Base-by-base conservation (phyloP, 2,888 invertebrate species). In the Pinctada fucata region DNA sequence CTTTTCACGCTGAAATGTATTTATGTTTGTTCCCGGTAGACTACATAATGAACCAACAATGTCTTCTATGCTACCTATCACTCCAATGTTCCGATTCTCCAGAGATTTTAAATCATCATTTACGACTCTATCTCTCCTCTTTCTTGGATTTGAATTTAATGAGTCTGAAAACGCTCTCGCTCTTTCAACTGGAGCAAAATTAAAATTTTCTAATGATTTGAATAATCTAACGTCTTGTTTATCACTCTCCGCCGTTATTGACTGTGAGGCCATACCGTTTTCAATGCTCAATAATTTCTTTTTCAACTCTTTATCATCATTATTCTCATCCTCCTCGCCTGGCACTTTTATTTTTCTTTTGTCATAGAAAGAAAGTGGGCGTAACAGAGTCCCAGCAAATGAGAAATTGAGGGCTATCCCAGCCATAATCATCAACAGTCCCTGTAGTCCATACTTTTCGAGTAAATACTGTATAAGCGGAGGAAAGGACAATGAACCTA, bases 381-480 rank as follows among this genome's bases (percentile, higher is more conserved):
- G 70, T 75, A 82, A 76, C 3, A 84, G 64, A 47, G 81, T 67
- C 2, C 81, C 84, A 63, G 76, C 76, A 8, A 81, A 78, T 1
- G 72, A 10, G 6, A 81, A 48, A n/a, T 84, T 70, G 31, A 84
- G 51, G 48, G 52, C 51, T 3, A 84, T 58, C 13, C 71, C 84
- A 1, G 72, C 76, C 8, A 81, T 45, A 45, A 84, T 65, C 5
- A 72, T 67, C 2, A 79, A 47, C 3, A 74, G n/a, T 5, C 79
- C 79, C 50, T 45, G 72, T 1, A 79, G 63, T 5, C 72, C 75
- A 48, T 75, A 79, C 1, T 13, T 52, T 72, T 79, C 72, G 0
- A 79, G 13, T 4, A 75, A 45, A 67, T 58, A 50, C n/a, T 71
- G 58, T 4, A 79, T 72, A 13, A 79, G 3, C 16, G 70, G 75